Percentiles rank a stretch among this genome's conserved stretches.
phyloP scores from a whole-genome alignment of 1,140 invertebrate species.

The Pollicipes pollicipes region DNA sequence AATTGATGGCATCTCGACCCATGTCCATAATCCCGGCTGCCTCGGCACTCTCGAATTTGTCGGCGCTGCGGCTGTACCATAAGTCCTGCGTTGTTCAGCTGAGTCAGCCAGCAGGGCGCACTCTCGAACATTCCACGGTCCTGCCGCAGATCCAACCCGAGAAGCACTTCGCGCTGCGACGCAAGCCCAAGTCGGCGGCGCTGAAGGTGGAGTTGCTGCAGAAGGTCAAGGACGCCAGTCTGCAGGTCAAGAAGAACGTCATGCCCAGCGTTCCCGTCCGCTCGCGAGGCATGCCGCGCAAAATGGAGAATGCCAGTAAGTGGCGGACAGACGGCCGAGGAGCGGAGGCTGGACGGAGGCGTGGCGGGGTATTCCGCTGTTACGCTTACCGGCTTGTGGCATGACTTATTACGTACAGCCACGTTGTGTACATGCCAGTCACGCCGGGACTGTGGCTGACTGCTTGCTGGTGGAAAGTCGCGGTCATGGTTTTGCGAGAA shows the following conservation, averaged over 20 bases:
- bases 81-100: no score
- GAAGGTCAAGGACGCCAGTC: slow-evolving; percentile 74
- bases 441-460: no score
- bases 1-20: no score
- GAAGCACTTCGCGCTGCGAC: slow-evolving; percentile 86
- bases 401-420: slow-evolving; percentile 9
- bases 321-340: slow-evolving; percentile 12
- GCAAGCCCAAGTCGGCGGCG: slow-evolving; percentile 85
- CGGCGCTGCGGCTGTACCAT: no score
- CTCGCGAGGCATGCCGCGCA: slow-evolving; percentile 81
- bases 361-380: slow-evolving; percentile 6
- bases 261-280: slow-evolving; percentile 75
- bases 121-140: no score
- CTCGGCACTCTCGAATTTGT: no score
- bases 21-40: no score
- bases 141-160: slow-evolving; percentile 28
- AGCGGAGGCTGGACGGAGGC: no score
- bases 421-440: no score
- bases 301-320: slow-evolving; percentile 88
- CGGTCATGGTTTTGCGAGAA: no score
- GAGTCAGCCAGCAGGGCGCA: no score
- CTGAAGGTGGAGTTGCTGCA: slow-evolving; percentile 72
- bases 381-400: neutral
- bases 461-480: no score
- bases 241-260: slow-evolving; percentile 70